Base-by-base conservation (phyloP, 1,140 invertebrate genomes). In the Papilio polytes region DNA sequence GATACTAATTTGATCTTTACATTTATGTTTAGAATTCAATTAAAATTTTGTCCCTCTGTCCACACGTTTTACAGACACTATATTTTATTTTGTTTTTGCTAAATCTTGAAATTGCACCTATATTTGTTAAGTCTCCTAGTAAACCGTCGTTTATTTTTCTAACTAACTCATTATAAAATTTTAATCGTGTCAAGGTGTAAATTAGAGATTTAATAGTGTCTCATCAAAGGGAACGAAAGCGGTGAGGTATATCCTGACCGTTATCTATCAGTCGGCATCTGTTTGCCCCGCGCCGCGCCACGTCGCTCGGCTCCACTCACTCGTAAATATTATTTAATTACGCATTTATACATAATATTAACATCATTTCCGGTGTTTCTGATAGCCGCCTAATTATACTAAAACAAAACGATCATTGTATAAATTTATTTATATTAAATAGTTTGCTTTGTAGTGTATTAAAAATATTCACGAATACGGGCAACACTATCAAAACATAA, bases 181-280 rank as follows among this genome's bases (percentile, higher is more conserved):
- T 26, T 4, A 44, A 48, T 20, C 73, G 44, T 74, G 73, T 48
- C 73, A 20, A 74, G 41, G 41, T 73, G 26, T 44, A 74, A 74
- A 51, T 74, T 20, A 51, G 20, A 46, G 44, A 44, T 44, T 51
- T 51, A 51, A 46, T 44, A 44, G 77, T 78, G 77, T 63, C 77
- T 56, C 56, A 63, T 78, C 56, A 78, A 78, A 78, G n/a, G 77
- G 59, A 44, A 66, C 46, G 76, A 78, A 78, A 63, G 77, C 77
- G 18, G 56, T 46, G 77, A 66, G 22, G 56, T 56, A 78, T 78
- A 78, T 46, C 36, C 77, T n/a, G n/a, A 48, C 22, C 20, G 77
- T 78, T 78, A 78, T 78, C 77, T 41, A n/a, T 6, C 26, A n/a
- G 76, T 78, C 76, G 76, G 76, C 76, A 78, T 78, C 76, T 78